Evolutionary conservation across 2,113 vertebrate genomes (phyloP), one percentile per base, ranked within the genome.

Genomic region (Halichoerus grypus): DNA sequence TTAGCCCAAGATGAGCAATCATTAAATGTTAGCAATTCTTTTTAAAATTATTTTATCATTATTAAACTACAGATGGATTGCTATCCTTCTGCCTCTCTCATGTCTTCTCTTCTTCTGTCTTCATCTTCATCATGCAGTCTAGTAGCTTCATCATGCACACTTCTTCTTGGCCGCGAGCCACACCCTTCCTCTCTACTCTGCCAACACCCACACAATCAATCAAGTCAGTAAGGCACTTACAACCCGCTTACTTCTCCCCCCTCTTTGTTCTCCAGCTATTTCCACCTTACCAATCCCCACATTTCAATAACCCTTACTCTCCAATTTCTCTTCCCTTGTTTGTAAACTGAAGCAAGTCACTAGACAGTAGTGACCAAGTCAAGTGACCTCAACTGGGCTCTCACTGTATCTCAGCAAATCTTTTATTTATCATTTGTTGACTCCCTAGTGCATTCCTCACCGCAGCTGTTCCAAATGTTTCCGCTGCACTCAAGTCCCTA

Each of bases 351-450:
- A 97, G 36, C 57, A 94, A 95, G 21, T 76, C 74, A 53, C 96
- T 79, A 88, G 93, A 89, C 67, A 94, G 81, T 63, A 96, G 63
- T 80, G 92, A 95, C 89, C 59, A 2, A 92, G 63, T 96, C 92
- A 97, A 92, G 83, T 92, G 74, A 88, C 95, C 96, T 95, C 82
- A 82, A 76, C 93, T 59, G 74, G 10, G 42, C 61, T 83, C 79
- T 92, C 57, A 36, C 11, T 84, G 80, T 42, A 97, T 96, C 93
- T 95, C 90, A 96, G 76, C 59, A 82, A 86, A 97, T 96, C 95
- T 94, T 92, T 96, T 97, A 97, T 98, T 98, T 97, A 96, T 98
- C 97, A 88, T 77, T 97, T 96, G 95, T 98, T 97, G 94, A 97
- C 97, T 98, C 95, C 95, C 94, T 65, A 1, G 46, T 81, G 39